A percentile compares a stretch with the other conserved stretches of the same genome.
These are phyloP conservation scores for Drosophila kanekoi DNA, from an alignment of 2,888 invertebrate species.

Conservation along the genomic window DNA sequence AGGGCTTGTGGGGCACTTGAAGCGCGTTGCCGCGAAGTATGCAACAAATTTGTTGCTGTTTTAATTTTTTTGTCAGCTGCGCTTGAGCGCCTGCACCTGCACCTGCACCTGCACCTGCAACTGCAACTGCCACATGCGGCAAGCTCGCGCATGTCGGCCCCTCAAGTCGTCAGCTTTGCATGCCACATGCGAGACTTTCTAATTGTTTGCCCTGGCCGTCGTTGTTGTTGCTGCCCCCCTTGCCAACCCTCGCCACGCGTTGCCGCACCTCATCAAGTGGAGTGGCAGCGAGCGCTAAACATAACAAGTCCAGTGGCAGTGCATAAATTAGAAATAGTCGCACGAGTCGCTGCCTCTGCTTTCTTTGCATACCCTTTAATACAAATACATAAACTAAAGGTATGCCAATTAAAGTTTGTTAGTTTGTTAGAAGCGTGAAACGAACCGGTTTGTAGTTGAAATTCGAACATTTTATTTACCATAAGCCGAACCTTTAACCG, in stretches of 20 bases:
- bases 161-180: slow-evolving; percentile 52
- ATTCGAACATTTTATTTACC: no score
- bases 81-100: slow-evolving; percentile 63
- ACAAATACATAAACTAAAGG: not conserved
- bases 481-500: no score
- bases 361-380: slow-evolving; percentile 20
- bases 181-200: slow-evolving; percentile 75
- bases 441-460: no score
- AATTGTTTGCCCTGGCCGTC: slow-evolving; percentile 52
- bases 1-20: slow-evolving; percentile 49
- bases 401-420: not conserved
- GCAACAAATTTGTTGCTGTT: slow-evolving; percentile 78
- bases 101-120: slow-evolving; percentile 9
- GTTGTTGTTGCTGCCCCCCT: not conserved
- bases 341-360: slow-evolving; percentile 19
- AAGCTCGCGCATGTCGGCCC: not conserved
- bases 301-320: slow-evolving; percentile 72
- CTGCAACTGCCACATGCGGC: slow-evolving; percentile 9
- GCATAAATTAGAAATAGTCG: slow-evolving; percentile 77
- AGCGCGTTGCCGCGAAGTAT: slow-evolving; percentile 72
- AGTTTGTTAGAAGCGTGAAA: no score
- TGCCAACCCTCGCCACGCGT: not conserved
- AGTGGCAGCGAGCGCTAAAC: slow-evolving; percentile 55
- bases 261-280: slow-evolving; percentile 12
- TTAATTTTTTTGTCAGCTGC: slow-evolving; percentile 78